These are phyloP conservation scores for Ictalurus furcatus DNA, from an alignment of 2,113 vertebrate species.

Conservation along the genomic window DNA sequence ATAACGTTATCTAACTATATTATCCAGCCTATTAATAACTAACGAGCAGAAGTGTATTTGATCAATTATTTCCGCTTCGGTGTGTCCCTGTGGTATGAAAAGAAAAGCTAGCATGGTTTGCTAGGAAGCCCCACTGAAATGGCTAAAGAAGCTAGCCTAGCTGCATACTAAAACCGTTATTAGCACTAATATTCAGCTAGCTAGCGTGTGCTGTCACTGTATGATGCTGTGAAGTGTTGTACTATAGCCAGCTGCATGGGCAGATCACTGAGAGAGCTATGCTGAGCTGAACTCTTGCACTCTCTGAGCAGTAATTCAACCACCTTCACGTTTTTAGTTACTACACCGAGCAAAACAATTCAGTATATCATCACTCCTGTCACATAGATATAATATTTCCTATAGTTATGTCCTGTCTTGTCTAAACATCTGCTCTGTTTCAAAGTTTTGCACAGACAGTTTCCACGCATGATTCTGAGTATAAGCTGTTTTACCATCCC, in stretches of 20 bases:
- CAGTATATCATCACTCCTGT: background rate
- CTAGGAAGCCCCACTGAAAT: constrained; percentile 8
- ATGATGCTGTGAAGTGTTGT: background rate
- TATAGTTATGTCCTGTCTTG: background rate
- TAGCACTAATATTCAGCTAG: constrained; percentile 31
- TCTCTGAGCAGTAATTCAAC: background rate
- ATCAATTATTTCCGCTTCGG: background rate
- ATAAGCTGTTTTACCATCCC: background rate
- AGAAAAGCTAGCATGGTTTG: constrained; percentile 1
- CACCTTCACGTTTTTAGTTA: background rate
- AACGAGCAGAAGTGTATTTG: constrained; percentile 2
- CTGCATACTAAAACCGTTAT: constrained; percentile 7
- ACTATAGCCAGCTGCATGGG: background rate
- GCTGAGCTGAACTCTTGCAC: background rate
- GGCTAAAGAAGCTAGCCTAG: constrained; percentile 20
- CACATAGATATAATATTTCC: background rate
- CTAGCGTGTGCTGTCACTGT: background rate
- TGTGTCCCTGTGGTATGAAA: constrained; percentile 1
- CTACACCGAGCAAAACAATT: background rate
- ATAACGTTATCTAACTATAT: constrained; percentile 21
- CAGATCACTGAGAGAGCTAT: background rate
- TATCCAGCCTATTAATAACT: background rate
- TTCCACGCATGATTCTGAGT: background rate
- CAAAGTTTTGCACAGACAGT: background rate
- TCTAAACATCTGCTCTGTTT: background rate